Conservation (phyloP, 2,888 invertebrate genomes). For the Drosophila kuntzei region DNA sequence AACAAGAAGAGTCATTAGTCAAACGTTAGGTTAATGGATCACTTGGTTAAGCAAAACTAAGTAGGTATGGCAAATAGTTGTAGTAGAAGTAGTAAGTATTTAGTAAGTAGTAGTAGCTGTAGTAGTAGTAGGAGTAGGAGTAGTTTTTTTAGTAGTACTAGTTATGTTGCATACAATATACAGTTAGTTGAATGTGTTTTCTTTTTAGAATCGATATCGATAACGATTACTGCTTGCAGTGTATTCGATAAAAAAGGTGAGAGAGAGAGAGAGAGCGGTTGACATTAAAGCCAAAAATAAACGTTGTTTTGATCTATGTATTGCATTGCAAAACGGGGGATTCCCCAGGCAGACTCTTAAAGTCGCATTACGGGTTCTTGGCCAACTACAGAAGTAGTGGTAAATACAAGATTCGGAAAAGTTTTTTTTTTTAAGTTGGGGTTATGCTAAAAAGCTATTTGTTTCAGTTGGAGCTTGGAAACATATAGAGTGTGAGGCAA, state of each 20-base stretch:
- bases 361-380: constrained; percentile 19
- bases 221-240: constrained; percentile 7
- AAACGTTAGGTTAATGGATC: constrained; percentile 70
- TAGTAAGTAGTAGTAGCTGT: constrained; percentile 23
- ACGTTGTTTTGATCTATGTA: not conserved
- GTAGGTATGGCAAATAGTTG: constrained; percentile 62
- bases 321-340: not conserved
- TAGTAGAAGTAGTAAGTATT: constrained; percentile 39
- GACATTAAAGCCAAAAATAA: constrained; percentile 4
- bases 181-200: not conserved
- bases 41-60: constrained; percentile 69
- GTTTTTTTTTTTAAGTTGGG: constrained; percentile 4
- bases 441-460: constrained; percentile 25
- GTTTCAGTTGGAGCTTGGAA: constrained; percentile 12
- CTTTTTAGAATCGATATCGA: not conserved
- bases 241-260: too few species aligned
- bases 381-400: constrained; percentile 19
- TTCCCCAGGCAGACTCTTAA: not conserved
- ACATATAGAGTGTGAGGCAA: constrained; percentile 18
- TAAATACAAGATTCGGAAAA: constrained; percentile 29
- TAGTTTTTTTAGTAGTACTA: constrained; percentile 1
- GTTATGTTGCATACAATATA: constrained; percentile 16
- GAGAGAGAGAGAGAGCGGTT: not conserved
- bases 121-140: constrained; percentile 6
- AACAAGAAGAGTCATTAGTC: constrained; percentile 79